These are phyloP conservation scores for Chaitophorus viminalis DNA, from an alignment of 2,888 invertebrate genomes.

Conservation along the genomic window DNA sequence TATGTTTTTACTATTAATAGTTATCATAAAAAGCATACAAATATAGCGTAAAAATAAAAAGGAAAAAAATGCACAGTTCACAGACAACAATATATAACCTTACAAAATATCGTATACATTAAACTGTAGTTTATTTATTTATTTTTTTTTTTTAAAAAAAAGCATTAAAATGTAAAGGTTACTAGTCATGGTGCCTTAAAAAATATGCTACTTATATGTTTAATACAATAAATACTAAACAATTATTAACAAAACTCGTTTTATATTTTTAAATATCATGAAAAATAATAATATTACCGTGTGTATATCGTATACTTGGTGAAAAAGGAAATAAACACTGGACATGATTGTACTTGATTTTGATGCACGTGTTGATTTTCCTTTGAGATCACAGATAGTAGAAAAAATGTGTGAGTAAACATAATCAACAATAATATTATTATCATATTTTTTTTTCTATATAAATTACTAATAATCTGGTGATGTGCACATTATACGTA, in stretches of 20 bases:
- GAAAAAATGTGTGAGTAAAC: constrained; percentile 53
- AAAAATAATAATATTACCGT: constrained; percentile 59
- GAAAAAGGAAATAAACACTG: constrained; percentile 60
- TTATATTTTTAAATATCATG: constrained; percentile 41
- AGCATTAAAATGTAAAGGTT: constrained; percentile 42
- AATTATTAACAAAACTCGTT: constrained; percentile 55
- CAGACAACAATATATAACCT: constrained; percentile 59
- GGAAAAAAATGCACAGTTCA: constrained; percentile 48
- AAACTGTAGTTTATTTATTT: constrained; percentile 48
- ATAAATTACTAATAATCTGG: constrained; percentile 61
- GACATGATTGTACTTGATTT: constrained; percentile 60
- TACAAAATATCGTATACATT: constrained; percentile 61
- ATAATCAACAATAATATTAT: constrained; percentile 59
- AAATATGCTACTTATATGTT: constrained; percentile 46
- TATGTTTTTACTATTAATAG: constrained; percentile 35
- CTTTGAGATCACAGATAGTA: constrained; percentile 62
- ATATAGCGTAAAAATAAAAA: constrained; percentile 44
- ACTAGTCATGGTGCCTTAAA: constrained; percentile 60
- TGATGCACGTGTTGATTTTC: constrained; percentile 60
- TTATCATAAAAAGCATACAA: constrained; percentile 55
- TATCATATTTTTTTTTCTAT: constrained; percentile 53
- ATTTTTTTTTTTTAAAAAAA: constrained; percentile 15
- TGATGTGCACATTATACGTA: constrained; percentile 62
- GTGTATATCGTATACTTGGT: constrained; percentile 62
- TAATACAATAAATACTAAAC: constrained; percentile 57